Base-by-base conservation (phyloP, 1,140 invertebrate genomes). In the Prorops nasuta region DNA sequence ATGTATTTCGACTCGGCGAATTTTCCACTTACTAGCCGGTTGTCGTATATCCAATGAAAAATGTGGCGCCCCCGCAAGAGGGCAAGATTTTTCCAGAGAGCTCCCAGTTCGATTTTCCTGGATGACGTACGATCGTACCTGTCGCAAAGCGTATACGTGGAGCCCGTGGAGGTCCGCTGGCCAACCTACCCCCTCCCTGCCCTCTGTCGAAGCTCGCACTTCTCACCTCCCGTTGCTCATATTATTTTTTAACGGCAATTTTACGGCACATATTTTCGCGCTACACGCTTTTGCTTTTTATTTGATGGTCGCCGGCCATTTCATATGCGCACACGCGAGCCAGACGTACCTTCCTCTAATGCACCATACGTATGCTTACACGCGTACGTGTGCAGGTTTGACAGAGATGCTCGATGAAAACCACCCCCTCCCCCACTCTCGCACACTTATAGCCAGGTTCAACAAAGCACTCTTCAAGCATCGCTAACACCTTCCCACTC, bases 251-350 rank as follows among this genome's bases (percentile, higher is more conserved):
- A 56, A 54, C 52, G 34, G 7, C 42, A 35, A 54, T 49, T 57
- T 62, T 60, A 60, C 47, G 34, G 10, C 17, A 19, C 38, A 40
- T 52, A 53, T 62, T 62, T 57, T 54, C 36, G 37, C 35, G 50
- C 32, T 57, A 54, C 54, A 62, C 20, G 54, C 44, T 62, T 62
- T 57, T 57, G 49, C 59, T 62, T 54, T 62, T 60, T 60, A 54
- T 62, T 57, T 45, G 43, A 44, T 50, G 37, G 34, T 38, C 37
- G 45, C 43, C 20, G 35, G 40, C 28, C 18, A 51, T 57, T 62
- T 62, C 50, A 50, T 43, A 48, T 40, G 49, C 45, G 32, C 14
- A 4, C 7, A 4, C 15, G 34, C 34, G 9, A 35, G 10, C 24
- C 4, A 28, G 24, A 28, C 24, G 24, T 4, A 28, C 24, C 4